A percentile compares a stretch with the other conserved stretches of the same genome.
Conservation (phyloP, 2,113 vertebrate genomes). For the Heptranchias perlo region DNA sequence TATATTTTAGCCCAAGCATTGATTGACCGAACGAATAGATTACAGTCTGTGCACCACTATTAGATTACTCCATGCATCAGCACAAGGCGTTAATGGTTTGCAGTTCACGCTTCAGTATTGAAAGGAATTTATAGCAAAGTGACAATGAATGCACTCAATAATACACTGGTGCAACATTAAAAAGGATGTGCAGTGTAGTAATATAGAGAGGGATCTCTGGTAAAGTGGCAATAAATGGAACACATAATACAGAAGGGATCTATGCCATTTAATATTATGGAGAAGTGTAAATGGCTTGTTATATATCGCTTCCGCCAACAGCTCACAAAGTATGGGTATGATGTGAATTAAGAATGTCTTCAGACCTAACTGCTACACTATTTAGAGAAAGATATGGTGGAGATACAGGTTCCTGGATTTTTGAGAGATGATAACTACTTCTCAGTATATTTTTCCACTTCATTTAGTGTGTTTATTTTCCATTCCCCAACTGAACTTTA, state of each 20-base stretch:
- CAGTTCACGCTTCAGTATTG: background rate
- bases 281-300: background rate
- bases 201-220: background rate
- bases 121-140: background rate
- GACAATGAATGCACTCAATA: background rate
- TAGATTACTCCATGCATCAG: constrained; percentile 9
- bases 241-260: background rate
- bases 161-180: background rate
- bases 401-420: background rate
- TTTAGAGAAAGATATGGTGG: background rate
- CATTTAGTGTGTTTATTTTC: background rate
- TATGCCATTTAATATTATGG: background rate
- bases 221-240: background rate
- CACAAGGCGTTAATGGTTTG: background rate
- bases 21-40: background rate
- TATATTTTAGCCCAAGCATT: background rate
- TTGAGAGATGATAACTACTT: background rate
- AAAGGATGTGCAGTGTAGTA: background rate
- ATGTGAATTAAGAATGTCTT: background rate
- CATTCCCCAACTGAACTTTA: background rate
- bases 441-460: background rate
- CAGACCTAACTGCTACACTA: background rate
- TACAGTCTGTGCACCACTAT: background rate
- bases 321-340: background rate
- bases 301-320: background rate